Evolutionary conservation across 1,140 invertebrate genomes (phyloP).

Genomic region (Stegodyphus mimosarum): DNA sequence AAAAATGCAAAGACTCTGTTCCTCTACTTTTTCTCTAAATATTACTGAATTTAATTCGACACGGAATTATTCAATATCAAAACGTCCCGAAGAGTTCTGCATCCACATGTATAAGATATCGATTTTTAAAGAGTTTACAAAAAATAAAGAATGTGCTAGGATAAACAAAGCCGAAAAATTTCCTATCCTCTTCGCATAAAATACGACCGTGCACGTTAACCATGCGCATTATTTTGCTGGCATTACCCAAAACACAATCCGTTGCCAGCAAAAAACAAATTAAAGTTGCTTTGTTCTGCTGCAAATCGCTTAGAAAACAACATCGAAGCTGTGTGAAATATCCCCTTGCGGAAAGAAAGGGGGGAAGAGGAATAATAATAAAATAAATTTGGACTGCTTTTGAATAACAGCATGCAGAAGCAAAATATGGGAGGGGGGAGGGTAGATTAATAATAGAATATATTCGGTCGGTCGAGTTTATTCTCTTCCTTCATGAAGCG

Average conservation of each 20-base stretch:
- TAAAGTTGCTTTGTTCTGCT: slow-evolving; percentile 1
- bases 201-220: not conserved
- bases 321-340: not conserved
- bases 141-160: too few species aligned
- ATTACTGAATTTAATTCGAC: too few species aligned
- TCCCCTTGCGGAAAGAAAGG: not conserved
- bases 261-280: slow-evolving; percentile 6
- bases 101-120: too few species aligned
- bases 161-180: too few species aligned
- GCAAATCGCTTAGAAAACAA: slow-evolving; percentile 15
- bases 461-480: slow-evolving; percentile 29
- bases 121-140: too few species aligned
- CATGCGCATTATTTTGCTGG: not conserved
- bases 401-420: not conserved
- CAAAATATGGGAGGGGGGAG: not conserved
- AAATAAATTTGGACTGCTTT: not conserved
- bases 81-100: too few species aligned
- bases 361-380: not conserved
- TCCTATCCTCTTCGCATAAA: too few species aligned
- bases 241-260: not conserved
- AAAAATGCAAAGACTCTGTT: too few species aligned
- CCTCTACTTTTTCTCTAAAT: too few species aligned
- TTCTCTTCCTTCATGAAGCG: slow-evolving; percentile 14
- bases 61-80: too few species aligned
- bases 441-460: slow-evolving; percentile 48